Base-by-base conservation (phyloP, 2,113 vertebrate species). In the Paramisgurnus dabryanus region DNA sequence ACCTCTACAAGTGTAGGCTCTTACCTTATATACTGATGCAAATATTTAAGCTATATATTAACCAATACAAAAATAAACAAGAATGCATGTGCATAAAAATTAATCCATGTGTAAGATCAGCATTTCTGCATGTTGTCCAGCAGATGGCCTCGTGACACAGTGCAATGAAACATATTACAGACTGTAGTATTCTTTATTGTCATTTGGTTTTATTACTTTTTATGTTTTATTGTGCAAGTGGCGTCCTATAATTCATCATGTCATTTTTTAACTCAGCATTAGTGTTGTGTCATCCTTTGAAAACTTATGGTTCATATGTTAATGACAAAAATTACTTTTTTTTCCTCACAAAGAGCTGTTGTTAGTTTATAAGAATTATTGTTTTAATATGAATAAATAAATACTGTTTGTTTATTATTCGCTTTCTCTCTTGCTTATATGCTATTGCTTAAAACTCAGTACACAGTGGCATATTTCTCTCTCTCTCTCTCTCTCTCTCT, bases 101-200 rank as follows among this genome's bases (percentile, higher is more conserved):
- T 1, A 4, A 6, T 47, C 45, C 7, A 8, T 7, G 7, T 47
- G 45, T 47, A 17, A 47, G 6, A 5, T 15, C 53, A 8, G 7
- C 5, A 10, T 3, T 7, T 39, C 34, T 41, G 6, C 6, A 9
- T 47, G 6, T 13, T 50, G 15, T 39, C 70, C 81, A 75, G 13
- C 49, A 83, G 76, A 79, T 43, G 34, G 70, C 71, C 45, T 43
- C 64, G 22, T 75, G 47, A 4, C 7, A 34, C 27, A 34, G 27
- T 34, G 27, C 27, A 34, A 34, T 34, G 3, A 34, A 41, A 67
- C 39, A 43, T 41, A 13, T 43, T 15, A 66, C 27, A 34, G 27
- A 34, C 27, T 39, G 27, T 13, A 13, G 5, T 15, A 66, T 66
- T 7, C 4, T 39, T 40, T 13, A 66, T 40, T 66, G 64, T 50